These are phyloP conservation scores for Hipparchia sbordonii DNA, from an alignment of 2,888 invertebrate genomes.

Conservation along the genomic window DNA sequence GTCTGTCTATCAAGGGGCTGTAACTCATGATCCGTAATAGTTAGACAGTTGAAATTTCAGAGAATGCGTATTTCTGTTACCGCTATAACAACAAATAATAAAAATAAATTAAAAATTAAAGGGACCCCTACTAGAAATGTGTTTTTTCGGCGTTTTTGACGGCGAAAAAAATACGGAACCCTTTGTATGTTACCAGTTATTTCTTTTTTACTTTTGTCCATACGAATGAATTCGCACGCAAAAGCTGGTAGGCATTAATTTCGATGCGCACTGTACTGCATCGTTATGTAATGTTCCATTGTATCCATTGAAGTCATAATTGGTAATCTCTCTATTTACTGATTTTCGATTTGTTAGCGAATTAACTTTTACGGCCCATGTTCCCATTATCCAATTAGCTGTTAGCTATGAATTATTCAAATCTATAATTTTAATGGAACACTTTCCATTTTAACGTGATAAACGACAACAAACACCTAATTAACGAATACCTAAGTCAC, in stretches of 20 bases:
- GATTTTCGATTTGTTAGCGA: conserved; percentile 19
- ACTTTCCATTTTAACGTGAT: conserved; percentile 1
- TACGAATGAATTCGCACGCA: not conserved
- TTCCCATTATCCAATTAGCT: conserved; percentile 8
- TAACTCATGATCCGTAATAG: too few species aligned
- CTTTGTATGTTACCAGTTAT: too few species aligned
- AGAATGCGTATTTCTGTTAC: too few species aligned
- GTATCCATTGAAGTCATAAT: conserved; percentile 4
- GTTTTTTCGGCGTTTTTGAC: too few species aligned
- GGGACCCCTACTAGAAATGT: too few species aligned
- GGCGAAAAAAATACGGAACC: too few species aligned
- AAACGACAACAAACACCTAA: not conserved
- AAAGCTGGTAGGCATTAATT: not conserved
- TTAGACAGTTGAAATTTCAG: too few species aligned
- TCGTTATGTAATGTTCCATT: conserved; percentile 1
- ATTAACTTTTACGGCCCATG: conserved; percentile 9
- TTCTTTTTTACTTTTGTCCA: too few species aligned
- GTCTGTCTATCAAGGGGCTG: too few species aligned
- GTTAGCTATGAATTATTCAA: not conserved
- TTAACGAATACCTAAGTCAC: not conserved
- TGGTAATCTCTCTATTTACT: conserved; percentile 15
- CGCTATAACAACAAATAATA: too few species aligned
- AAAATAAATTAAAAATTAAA: too few species aligned
- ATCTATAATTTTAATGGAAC: not conserved
- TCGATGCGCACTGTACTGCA: not conserved